phyloP scores from a whole-genome alignment of 2,888 invertebrate species.

The Drosophila prostipennis region DNA sequence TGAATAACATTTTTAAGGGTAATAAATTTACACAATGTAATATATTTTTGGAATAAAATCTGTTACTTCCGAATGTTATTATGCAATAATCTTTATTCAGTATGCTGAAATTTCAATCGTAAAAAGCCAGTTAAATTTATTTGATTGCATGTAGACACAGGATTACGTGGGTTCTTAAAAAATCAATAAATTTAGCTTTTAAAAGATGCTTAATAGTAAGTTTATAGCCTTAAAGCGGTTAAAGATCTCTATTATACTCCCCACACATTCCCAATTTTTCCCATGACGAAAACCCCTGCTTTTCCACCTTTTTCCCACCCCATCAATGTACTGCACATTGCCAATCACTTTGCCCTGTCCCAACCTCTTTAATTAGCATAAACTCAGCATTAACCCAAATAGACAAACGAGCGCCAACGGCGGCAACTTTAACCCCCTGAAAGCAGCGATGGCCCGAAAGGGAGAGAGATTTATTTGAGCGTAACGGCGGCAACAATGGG shows the following conservation, averaged over 20 bases:
- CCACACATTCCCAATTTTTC: conserved; percentile 6
- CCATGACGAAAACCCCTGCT: conserved; percentile 6
- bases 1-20: too few species aligned
- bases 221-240: too few species aligned
- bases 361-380: conserved; percentile 48
- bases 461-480: conserved; percentile 51
- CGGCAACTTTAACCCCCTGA: conserved; percentile 31
- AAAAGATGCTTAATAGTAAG: too few species aligned
- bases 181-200: too few species aligned
- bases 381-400: conserved; percentile 50
- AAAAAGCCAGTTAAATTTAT: too few species aligned
- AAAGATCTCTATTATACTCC: neutral
- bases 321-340: conserved; percentile 36
- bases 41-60: too few species aligned
- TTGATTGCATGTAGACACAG: too few species aligned
- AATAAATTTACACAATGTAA: too few species aligned
- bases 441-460: conserved; percentile 12
- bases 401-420: conserved; percentile 15
- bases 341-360: conserved; percentile 33
- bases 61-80: too few species aligned
- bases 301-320: conserved; percentile 27
- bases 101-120: too few species aligned
- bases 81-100: too few species aligned
- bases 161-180: too few species aligned
- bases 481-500: conserved; percentile 46